These are phyloP conservation scores for Passer montanus DNA, from an alignment of 2,113 vertebrate genomes.

Conservation along the genomic window DNA sequence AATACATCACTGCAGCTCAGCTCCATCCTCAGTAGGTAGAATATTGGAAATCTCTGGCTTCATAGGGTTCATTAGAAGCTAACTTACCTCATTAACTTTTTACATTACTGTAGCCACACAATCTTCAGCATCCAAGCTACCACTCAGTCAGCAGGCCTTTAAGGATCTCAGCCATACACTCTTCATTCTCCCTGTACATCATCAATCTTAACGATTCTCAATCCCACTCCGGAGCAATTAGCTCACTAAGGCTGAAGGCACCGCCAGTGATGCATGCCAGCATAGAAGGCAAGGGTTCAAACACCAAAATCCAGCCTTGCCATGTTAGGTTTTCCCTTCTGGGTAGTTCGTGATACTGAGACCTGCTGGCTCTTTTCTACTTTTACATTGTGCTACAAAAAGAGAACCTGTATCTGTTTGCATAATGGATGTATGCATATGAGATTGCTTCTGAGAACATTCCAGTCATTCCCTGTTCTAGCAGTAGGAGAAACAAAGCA, in stretches of 20 bases:
- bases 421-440: neutral
- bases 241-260: neutral
- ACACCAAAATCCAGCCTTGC: neutral
- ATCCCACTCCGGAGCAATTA: neutral
- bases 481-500: neutral
- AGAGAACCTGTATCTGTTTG: neutral
- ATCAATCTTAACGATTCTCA: neutral
- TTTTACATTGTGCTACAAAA: neutral
- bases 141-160: neutral
- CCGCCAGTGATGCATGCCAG: neutral
- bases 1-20: neutral
- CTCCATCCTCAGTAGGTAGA: neutral
- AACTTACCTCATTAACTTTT: neutral
- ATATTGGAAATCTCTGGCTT: neutral
- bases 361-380: neutral
- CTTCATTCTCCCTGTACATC: neutral
- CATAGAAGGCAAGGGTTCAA: neutral
- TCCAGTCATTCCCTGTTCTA: neutral
- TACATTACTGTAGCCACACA: neutral
- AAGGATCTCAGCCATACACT: neutral
- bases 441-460: neutral
- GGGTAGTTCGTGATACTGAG: neutral
- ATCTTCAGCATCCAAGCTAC: neutral
- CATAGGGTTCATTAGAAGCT: neutral
- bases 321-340: neutral